These are phyloP conservation scores for Melanostigma gelatinosum DNA, from an alignment of 2,113 vertebrate species.

Conservation along the genomic window DNA sequence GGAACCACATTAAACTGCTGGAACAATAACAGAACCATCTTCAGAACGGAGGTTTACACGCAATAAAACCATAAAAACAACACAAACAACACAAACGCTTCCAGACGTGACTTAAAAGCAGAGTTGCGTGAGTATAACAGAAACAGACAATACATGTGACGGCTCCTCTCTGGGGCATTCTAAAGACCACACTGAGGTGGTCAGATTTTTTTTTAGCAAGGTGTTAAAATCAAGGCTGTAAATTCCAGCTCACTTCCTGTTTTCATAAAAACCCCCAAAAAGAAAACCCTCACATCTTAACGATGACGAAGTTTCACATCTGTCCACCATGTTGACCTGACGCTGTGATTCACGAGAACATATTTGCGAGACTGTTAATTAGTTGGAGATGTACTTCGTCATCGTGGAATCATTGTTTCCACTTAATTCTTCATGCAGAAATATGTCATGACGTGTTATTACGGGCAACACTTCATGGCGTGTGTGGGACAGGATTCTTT, in stretches of 20 bases:
- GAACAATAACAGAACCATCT: slow-evolving; percentile 31
- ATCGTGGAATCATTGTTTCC: neutral
- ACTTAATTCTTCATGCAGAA: neutral
- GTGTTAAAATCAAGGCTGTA: slow-evolving; percentile 19
- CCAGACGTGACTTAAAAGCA: slow-evolving; percentile 18
- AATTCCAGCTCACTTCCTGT: slow-evolving; percentile 26
- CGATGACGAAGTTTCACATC: slow-evolving; percentile 35
- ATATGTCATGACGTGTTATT: neutral
- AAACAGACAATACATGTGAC: too few species aligned
- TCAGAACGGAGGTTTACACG: neutral
- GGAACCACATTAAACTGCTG: slow-evolving; percentile 17
- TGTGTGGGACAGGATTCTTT: neutral
- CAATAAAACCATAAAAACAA: slow-evolving; percentile 26
- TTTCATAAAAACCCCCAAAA: neutral
- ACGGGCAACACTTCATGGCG: too few species aligned
- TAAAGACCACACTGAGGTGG: neutral
- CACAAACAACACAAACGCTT: neutral
- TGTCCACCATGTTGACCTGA: slow-evolving; percentile 16
- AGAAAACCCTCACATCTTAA: neutral
- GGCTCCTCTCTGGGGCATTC: neutral
- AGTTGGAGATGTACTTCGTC: neutral
- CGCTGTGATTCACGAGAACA: neutral
- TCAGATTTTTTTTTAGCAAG: neutral
- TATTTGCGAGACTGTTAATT: neutral
- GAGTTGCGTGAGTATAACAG: slow-evolving; percentile 8